Base-by-base conservation (phyloP, 2,888 invertebrate genomes). In the Steinernema carpocapsae region DNA sequence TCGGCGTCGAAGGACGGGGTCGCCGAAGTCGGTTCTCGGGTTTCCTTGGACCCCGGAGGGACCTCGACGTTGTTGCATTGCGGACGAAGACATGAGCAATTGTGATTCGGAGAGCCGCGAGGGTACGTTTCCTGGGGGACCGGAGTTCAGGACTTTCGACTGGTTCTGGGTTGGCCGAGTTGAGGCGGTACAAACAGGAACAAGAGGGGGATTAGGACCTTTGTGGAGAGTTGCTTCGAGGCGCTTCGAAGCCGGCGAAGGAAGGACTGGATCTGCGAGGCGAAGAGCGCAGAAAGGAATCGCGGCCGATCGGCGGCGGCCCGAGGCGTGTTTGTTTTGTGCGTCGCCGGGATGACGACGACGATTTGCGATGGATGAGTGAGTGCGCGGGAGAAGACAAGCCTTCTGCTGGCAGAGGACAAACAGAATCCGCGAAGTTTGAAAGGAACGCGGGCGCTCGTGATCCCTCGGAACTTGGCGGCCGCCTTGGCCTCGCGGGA, bases 121-220 rank as follows among this genome's bases (percentile, higher is more conserved):
- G 43, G 51, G 51, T 6, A 19, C 51, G 19, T 19, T 51, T 51
- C 51, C 51, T 51, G 12, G 56, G 6, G 14, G 43, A 43, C 43
- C 26, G 56, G 56, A n/a, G n/a, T 56, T 56, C 56, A 7, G 43
- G 10, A 43, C 10, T 43, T n/a, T n/a, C n/a, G n/a, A n/a, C n/a
- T n/a, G n/a, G n/a, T n/a, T n/a, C 48, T 43, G 43, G 43, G 48
- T 4, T 4, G 48, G 19, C 48, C n/a, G 56, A 19, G 12, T 24
- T 26, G 12, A 10, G 10, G n/a, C 2, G 56, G 6, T 22, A 24
- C 56, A 56, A 56, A 56, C 56, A 56, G 56, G 56, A 56, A 56
- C 56, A 56, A 56, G 56, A 56, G 56, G n/a, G n/a, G 24, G 56
- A 56, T 56, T 56, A 56, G 56, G 56, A 19, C 51, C 51, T n/a